Conservation (phyloP, 2,113 vertebrate species). For the Scomber scombrus region DNA sequence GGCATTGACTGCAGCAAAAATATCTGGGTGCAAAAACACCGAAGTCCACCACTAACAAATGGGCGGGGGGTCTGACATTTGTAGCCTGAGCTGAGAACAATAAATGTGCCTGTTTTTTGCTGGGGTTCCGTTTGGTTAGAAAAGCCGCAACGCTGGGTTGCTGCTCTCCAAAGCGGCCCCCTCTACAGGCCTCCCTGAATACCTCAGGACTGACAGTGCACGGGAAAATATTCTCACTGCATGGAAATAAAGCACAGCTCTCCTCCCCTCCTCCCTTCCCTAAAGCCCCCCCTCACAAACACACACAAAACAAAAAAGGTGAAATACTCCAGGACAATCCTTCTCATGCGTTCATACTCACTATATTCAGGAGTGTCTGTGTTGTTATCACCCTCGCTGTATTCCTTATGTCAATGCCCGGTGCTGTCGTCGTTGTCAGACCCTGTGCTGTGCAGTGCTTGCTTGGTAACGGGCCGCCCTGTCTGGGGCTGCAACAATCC, state of each 20-base stretch:
- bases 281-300: background rate
- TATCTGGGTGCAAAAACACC: background rate
- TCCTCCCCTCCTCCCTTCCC: too few species aligned
- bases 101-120: slow-evolving; percentile 58
- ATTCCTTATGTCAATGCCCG: slow-evolving; percentile 59
- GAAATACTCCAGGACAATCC: background rate
- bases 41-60: background rate
- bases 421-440: slow-evolving; percentile 65
- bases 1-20: slow-evolving; percentile 54
- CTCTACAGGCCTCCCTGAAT: slow-evolving; percentile 80
- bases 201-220: slow-evolving; percentile 66
- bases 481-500: slow-evolving; percentile 78
- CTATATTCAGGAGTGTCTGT: slow-evolving; percentile 63
- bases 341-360: slow-evolving; percentile 65
- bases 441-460: slow-evolving; percentile 71
- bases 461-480: slow-evolving; percentile 80
- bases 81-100: slow-evolving; percentile 65
- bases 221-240: slow-evolving; percentile 57
- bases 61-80: slow-evolving; percentile 52
- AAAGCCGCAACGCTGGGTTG: slow-evolving; percentile 62
- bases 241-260: slow-evolving; percentile 51
- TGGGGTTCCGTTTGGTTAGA: slow-evolving; percentile 31
- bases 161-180: slow-evolving; percentile 68
- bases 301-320: background rate
- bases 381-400: slow-evolving; percentile 67